A percentile compares a stretch with the other conserved stretches of the same genome.
Evolutionary conservation across 2,888 invertebrate genomes (phyloP).

Genomic region (Galeopsomyia nigrocyanea): DNA sequence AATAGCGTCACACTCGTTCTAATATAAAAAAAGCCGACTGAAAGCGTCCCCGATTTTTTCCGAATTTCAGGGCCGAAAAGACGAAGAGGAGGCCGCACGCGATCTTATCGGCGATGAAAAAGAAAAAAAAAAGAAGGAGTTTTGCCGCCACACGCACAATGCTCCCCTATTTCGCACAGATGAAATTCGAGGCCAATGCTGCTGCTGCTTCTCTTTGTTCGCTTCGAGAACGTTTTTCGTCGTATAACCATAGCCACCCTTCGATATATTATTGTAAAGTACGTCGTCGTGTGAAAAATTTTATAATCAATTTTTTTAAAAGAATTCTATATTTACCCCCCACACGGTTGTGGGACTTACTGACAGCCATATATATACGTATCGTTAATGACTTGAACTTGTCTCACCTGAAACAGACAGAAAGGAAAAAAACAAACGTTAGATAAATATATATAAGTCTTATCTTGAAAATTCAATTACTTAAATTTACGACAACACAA

Average conservation of each 20-base stretch:
- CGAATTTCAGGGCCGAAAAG: slow-evolving; percentile 16
- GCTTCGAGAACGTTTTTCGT: slow-evolving; percentile 21
- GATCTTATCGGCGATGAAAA: slow-evolving; percentile 39
- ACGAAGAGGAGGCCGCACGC: slow-evolving; percentile 23
- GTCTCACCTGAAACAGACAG: slow-evolving; percentile 40
- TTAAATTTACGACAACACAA: too few species aligned
- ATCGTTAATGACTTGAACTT: neutral
- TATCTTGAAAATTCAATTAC: too few species aligned
- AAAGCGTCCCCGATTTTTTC: slow-evolving; percentile 6
- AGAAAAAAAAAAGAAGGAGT: slow-evolving; percentile 21
- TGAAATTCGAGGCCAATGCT: slow-evolving; percentile 53
- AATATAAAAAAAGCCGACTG: too few species aligned
- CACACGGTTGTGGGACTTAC: slow-evolving; percentile 22
- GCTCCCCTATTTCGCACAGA: slow-evolving; percentile 44
- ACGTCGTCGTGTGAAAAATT: neutral
- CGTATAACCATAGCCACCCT: neutral
- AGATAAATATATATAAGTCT: neutral
- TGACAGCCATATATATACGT: slow-evolving; percentile 22
- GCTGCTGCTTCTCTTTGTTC: slow-evolving; percentile 36
- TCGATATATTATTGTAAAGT: neutral
- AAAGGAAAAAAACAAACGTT: slow-evolving; percentile 8
- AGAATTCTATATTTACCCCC: neutral
- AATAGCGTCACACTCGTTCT: too few species aligned
- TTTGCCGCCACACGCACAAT: slow-evolving; percentile 29
- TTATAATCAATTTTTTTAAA: too few species aligned